Evolutionary conservation across 2,113 vertebrate species (phyloP).

Genomic region (Perccottus glenii): DNA sequence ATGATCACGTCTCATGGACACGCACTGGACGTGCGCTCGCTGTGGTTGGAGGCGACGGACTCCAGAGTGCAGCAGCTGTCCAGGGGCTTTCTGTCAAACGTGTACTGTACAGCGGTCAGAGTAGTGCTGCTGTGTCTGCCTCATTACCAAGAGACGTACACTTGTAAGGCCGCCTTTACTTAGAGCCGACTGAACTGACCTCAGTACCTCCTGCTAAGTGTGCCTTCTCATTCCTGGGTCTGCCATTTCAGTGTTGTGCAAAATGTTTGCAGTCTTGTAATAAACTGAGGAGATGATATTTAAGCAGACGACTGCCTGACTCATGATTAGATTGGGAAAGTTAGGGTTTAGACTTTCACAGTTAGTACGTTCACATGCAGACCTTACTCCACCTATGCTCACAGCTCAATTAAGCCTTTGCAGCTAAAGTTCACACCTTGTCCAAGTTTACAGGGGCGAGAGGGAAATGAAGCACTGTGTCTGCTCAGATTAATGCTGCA

Average conservation of each 20-base stretch:
- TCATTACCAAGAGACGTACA: slow-evolving; percentile 78
- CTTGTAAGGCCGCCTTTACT: slow-evolving; percentile 88
- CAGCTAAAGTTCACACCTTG: too few relatives aligned
- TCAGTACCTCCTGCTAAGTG: not conserved
- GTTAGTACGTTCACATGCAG: too few relatives aligned
- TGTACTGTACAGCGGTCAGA: slow-evolving; percentile 87
- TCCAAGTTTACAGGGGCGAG: too few relatives aligned
- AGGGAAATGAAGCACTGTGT: too few relatives aligned
- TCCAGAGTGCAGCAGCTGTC: slow-evolving; percentile 73
- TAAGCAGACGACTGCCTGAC: not conserved
- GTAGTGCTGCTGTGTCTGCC: slow-evolving; percentile 86
- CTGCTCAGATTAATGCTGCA: too few relatives aligned
- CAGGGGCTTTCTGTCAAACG: slow-evolving; percentile 76
- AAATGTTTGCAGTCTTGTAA: slow-evolving; percentile 25
- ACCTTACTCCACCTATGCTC: too few relatives aligned
- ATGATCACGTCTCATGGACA: slow-evolving; percentile 97
- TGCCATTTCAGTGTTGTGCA: slow-evolving; percentile 8
- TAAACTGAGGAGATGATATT: slow-evolving; percentile 27
- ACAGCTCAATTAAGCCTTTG: too few relatives aligned
- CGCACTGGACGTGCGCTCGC: slow-evolving; percentile 77
- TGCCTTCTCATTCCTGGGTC: not conserved
- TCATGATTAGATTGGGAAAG: too few relatives aligned
- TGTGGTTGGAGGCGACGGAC: slow-evolving; percentile 86
- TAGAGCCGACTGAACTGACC: slow-evolving; percentile 58
- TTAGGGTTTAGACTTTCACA: too few relatives aligned